Conservation (phyloP, 2,113 vertebrate genomes). For the Plotosus lineatus region DNA sequence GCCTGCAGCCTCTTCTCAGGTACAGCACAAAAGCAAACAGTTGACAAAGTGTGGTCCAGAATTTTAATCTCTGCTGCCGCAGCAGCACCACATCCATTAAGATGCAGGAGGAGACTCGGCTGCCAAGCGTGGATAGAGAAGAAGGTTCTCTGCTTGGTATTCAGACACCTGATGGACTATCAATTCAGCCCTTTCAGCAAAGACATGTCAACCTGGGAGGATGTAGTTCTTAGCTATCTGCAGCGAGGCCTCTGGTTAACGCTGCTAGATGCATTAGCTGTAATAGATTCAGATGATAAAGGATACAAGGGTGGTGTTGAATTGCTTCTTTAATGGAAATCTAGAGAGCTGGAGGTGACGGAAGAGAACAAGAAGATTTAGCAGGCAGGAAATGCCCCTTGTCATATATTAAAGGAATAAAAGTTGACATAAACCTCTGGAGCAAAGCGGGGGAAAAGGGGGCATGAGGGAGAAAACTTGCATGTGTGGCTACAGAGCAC, state of each 20-base stretch:
- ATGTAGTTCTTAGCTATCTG: slow-evolving; percentile 44
- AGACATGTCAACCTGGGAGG: slow-evolving; percentile 43
- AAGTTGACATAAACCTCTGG: background rate
- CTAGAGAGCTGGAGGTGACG: slow-evolving; percentile 59
- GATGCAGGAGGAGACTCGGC: slow-evolving; percentile 42
- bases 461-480: background rate
- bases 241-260: slow-evolving; percentile 40
- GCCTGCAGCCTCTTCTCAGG: slow-evolving; percentile 24
- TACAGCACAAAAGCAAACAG: slow-evolving; percentile 43
- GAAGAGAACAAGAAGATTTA: slow-evolving; percentile 33
- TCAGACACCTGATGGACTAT: slow-evolving; percentile 56
- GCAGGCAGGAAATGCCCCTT: background rate
- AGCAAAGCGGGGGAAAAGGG: background rate
- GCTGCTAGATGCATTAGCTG: slow-evolving; percentile 53
- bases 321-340: slow-evolving; percentile 73
- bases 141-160: slow-evolving; percentile 48
- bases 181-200: slow-evolving; percentile 55
- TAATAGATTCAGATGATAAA: slow-evolving; percentile 54
- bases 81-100: slow-evolving; percentile 38
- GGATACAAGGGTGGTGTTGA: slow-evolving; percentile 61
- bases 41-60: slow-evolving; percentile 26
- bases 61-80: slow-evolving; percentile 50
- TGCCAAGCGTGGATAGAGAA: slow-evolving; percentile 24
- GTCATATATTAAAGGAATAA: background rate
- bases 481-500: background rate